These are phyloP conservation scores for Siniperca obscura DNA, from an alignment of 2,797 vertebrate genomes.

Conservation along the genomic window DNA sequence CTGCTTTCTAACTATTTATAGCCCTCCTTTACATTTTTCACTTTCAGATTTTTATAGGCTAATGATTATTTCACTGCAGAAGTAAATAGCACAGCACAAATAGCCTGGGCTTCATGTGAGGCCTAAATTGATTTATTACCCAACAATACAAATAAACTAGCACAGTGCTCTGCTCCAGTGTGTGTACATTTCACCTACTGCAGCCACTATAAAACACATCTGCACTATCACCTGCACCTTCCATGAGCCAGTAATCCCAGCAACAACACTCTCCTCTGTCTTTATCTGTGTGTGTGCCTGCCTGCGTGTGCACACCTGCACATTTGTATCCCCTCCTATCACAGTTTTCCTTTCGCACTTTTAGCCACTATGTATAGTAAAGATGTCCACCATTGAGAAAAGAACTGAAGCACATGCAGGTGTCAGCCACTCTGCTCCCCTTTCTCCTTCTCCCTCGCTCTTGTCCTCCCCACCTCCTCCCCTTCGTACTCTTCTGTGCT, in stretches of 20 bases:
- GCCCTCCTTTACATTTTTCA: conserved; percentile 81
- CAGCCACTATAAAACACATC: conserved; percentile 47
- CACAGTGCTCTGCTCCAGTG: conserved; percentile 35
- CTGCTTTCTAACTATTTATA: conserved; percentile 81
- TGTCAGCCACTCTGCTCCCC: conserved; percentile 71
- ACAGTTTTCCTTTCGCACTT: conserved; percentile 39
- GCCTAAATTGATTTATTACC: conserved; percentile 80
- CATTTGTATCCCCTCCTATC: conserved; percentile 46
- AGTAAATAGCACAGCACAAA: conserved; percentile 83
- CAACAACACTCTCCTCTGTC: conserved; percentile 49
- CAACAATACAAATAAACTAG: conserved; percentile 63
- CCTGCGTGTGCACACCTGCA: conserved; percentile 59
- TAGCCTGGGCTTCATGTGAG: conserved; percentile 77
- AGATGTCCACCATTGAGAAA: conserved; percentile 68
- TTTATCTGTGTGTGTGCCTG: conserved; percentile 31
- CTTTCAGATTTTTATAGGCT: conserved; percentile 83
- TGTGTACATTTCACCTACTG: conserved; percentile 50
- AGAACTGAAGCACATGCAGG: conserved; percentile 86
- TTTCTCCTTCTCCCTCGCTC: conserved; percentile 36
- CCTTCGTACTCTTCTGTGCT: conserved; percentile 44
- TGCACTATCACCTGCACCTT: conserved; percentile 45
- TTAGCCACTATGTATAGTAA: conserved; percentile 43
- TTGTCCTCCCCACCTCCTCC: conserved; percentile 51
- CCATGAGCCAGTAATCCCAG: conserved; percentile 53
- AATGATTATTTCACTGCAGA: conserved; percentile 83